Percentiles rank a stretch among this genome's conserved stretches.
phyloP scores from a whole-genome alignment of 2,888 invertebrate genomes.

The Plutella xylostella region DNA sequence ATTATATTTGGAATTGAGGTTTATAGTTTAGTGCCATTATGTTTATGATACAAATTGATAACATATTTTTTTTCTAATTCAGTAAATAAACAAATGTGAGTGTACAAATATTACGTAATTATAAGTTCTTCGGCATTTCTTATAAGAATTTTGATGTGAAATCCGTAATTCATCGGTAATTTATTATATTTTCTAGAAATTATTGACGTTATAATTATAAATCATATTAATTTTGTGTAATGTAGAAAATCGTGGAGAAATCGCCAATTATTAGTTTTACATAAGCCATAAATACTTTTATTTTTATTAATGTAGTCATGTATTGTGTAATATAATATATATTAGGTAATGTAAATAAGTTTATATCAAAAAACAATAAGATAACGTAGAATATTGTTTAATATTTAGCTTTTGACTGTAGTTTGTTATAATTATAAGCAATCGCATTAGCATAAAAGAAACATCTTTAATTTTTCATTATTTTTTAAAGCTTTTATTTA shows the following conservation, averaged over 20 bases:
- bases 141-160: neutral
- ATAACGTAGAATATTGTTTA: neutral
- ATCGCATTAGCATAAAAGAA: neutral
- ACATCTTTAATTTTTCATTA: neutral
- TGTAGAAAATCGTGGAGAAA: neutral
- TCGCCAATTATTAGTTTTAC: slow-evolving; percentile 4
- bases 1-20: neutral
- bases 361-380: neutral
- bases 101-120: no score
- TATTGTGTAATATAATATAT: neutral
- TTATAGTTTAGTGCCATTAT: neutral
- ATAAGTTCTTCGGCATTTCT: no score
- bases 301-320: neutral
- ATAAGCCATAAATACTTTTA: slow-evolving; percentile 1
- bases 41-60: neutral
- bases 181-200: neutral
- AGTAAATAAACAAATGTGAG: no score
- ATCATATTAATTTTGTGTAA: neutral
- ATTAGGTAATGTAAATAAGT: neutral
- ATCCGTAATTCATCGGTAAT: neutral
- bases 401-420: neutral
- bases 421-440: neutral
- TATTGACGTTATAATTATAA: neutral
- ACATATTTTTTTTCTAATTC: neutral
- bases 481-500: no score